Evolutionary conservation across 2,888 invertebrate species (phyloP).

Genomic region (Eledone cirrhosa): DNA sequence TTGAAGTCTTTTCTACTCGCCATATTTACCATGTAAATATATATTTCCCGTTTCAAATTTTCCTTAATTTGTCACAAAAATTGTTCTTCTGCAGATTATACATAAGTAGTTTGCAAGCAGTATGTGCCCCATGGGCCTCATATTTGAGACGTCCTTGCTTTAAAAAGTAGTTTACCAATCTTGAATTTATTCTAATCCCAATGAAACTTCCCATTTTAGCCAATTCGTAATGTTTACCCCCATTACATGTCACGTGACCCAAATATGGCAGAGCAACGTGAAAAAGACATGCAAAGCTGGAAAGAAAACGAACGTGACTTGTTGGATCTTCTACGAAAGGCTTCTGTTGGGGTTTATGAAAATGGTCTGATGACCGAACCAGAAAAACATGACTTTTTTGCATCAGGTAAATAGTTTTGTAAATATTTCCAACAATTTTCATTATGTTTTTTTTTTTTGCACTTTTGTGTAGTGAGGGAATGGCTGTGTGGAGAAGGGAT

Average conservation of each 20-base stretch:
- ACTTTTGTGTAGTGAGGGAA: too few relatives aligned
- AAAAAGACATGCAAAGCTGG: conserved; percentile 48
- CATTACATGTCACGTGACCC: conserved; percentile 44
- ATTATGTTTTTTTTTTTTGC: not conserved
- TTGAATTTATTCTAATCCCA: too few relatives aligned
- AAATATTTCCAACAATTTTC: not conserved
- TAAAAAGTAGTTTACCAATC: too few relatives aligned
- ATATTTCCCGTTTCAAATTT: too few relatives aligned
- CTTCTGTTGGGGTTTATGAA: conserved; percentile 43
- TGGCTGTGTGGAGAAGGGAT: too few relatives aligned
- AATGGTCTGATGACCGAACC: conserved; percentile 42
- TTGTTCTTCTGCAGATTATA: too few relatives aligned
- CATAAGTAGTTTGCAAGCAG: too few relatives aligned
- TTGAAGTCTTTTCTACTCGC: too few relatives aligned
- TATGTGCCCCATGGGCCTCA: too few relatives aligned
- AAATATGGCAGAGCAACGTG: conserved; percentile 41
- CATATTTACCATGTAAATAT: too few relatives aligned
- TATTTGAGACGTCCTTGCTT: too few relatives aligned
- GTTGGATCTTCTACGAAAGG: conserved; percentile 42
- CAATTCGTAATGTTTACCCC: conserved; percentile 52
- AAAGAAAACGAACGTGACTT: conserved; percentile 40
- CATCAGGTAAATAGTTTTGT: conserved; percentile 51
- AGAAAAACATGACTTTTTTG: conserved; percentile 45
- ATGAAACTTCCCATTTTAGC: conserved; percentile 37
- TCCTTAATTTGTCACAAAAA: too few relatives aligned